A percentile compares a stretch with the other conserved stretches of the same genome.
phyloP scores from a whole-genome alignment of 2,888 invertebrate species.

The Acanthosepion lycidas region DNA sequence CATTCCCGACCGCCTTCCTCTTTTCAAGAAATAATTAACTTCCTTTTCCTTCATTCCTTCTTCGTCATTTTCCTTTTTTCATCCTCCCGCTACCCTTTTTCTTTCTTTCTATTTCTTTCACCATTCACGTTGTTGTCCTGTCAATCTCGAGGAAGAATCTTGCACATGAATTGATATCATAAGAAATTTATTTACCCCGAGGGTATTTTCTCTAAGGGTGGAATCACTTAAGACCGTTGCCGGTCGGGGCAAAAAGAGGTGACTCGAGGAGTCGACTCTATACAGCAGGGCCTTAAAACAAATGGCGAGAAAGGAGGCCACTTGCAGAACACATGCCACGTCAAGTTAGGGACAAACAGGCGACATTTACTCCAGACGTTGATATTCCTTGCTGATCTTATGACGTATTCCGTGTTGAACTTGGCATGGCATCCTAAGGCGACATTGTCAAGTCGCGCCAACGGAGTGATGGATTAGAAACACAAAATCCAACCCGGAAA shows the following conservation, averaged over 20 bases:
- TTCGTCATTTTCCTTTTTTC: not conserved
- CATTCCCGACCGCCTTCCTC: not conserved
- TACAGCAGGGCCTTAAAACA: not conserved
- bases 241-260: not conserved
- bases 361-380: not conserved
- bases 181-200: not conserved
- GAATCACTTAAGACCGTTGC: not conserved
- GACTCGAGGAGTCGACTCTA: not conserved
- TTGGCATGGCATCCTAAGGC: not conserved
- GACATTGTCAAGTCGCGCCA: not conserved
- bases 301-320: not conserved
- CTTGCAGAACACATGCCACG: no score
- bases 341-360: not conserved
- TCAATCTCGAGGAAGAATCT: not conserved
- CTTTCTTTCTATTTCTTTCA: not conserved
- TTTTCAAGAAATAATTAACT: not conserved
- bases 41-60: not conserved
- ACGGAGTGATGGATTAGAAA: slow-evolving; percentile 12
- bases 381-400: not conserved
- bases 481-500: not conserved
- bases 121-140: not conserved
- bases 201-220: not conserved
- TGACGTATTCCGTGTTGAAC: not conserved
- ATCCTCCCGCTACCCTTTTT: not conserved
- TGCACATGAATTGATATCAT: not conserved